Conservation (phyloP, 1,140 invertebrate genomes). For the Varroa destructor region DNA sequence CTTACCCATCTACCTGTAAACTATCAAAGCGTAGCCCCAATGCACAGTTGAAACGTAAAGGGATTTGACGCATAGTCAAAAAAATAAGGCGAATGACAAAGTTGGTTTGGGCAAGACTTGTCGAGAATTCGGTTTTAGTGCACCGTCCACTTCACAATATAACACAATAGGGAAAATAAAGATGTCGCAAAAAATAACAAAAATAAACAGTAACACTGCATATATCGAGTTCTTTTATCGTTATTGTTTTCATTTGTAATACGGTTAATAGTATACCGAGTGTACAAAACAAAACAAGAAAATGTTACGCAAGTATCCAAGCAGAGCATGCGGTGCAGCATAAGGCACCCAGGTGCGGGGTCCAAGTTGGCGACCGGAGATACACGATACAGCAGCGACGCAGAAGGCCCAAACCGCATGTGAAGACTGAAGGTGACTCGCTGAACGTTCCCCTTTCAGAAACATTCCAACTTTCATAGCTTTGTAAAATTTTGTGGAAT, state of each 20-base stretch:
- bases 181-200: background rate
- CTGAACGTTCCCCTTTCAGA: too few relatives aligned
- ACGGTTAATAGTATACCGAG: background rate
- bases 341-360: background rate
- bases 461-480: too few relatives aligned
- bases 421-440: too few relatives aligned
- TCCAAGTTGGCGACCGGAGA: constrained; percentile 9
- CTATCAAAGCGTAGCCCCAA: too few relatives aligned
- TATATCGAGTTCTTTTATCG: background rate
- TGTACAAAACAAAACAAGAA: background rate
- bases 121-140: too few relatives aligned
- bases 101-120: too few relatives aligned
- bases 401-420: background rate
- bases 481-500: too few relatives aligned
- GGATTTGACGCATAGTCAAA: too few relatives aligned
- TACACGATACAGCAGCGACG: constrained; percentile 8
- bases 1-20: too few relatives aligned
- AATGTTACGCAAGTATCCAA: constrained; percentile 1
- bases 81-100: too few relatives aligned
- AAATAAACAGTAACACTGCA: too few relatives aligned
- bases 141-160: background rate
- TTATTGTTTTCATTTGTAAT: background rate
- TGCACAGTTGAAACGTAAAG: too few relatives aligned
- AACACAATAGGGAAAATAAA: background rate
- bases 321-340: constrained; percentile 16